Percentiles rank a stretch among this genome's conserved stretches.
phyloP scores from a whole-genome alignment of 2,888 invertebrate species.

The Melitaea athalia region DNA sequence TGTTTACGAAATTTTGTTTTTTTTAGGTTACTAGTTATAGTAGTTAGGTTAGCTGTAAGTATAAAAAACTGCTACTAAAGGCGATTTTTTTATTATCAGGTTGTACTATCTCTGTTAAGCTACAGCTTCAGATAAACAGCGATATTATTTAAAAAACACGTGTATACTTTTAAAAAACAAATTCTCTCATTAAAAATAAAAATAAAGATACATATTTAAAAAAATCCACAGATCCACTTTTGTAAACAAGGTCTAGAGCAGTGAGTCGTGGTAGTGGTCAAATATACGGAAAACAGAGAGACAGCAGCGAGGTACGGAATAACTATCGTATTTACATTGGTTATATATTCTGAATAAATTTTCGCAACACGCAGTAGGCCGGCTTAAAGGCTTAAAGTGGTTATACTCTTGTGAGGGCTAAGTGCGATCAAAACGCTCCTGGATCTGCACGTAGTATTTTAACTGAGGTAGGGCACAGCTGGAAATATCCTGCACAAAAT shows the following conservation, averaged over 20 bases:
- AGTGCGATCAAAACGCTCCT: background rate
- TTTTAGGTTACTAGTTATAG: too few species aligned
- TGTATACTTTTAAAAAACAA: background rate
- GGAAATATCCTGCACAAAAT: too few species aligned
- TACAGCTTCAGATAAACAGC: too few species aligned
- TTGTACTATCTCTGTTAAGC: too few species aligned
- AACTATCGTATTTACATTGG: slow-evolving; percentile 10
- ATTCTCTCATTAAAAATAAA: background rate
- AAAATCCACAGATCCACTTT: background rate
- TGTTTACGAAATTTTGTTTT: too few species aligned
- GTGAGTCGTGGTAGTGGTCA: slow-evolving; percentile 3
- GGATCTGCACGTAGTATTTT: background rate
- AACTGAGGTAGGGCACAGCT: too few species aligned
- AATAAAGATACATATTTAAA: background rate
- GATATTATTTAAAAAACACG: too few species aligned
- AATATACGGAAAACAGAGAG: background rate
- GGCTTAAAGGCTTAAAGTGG: background rate
- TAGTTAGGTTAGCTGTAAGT: too few species aligned
- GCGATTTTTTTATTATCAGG: too few species aligned
- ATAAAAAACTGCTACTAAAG: too few species aligned
- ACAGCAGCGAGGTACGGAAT: slow-evolving; percentile 5
- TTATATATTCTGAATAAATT: slow-evolving; percentile 6
- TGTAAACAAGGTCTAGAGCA: background rate
- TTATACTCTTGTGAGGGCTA: background rate
- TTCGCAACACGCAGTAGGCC: slow-evolving; percentile 8